These are phyloP conservation scores for Zoanthus solanderi DNA, from an alignment of 92 coral and sea anemone genomes.

Conservation along the genomic window DNA sequence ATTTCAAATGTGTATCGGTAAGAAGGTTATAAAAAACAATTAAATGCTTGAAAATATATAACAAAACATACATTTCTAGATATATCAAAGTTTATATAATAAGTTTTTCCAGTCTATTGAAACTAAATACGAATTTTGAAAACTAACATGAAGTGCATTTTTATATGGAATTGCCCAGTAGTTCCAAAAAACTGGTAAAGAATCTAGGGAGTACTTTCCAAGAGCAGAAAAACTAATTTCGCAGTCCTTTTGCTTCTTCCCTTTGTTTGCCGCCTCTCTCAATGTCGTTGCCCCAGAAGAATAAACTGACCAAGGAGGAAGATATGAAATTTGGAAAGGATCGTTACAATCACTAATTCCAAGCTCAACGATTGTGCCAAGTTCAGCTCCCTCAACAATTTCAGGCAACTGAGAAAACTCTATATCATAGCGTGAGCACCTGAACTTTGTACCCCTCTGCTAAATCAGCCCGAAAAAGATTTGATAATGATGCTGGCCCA, in stretches of 20 bases:
- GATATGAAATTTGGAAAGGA: slow-evolving; percentile 24
- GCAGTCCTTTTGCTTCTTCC: neutral
- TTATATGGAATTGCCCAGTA: neutral
- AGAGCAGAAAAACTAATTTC: slow-evolving; percentile 30
- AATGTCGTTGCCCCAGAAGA: slow-evolving; percentile 20
- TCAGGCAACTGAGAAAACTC: slow-evolving; percentile 22
- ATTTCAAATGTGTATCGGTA: no score
- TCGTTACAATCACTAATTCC: slow-evolving; percentile 29
- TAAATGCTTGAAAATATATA: no score
- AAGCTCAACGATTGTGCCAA: slow-evolving; percentile 16
- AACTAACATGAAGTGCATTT: no score
- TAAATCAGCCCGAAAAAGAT: slow-evolving; percentile 16
- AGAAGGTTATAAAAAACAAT: no score
- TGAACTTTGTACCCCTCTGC: slow-evolving; percentile 39
- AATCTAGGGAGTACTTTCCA: neutral
- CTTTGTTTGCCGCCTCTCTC: neutral
- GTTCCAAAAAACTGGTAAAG: neutral
- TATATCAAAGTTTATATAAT: no score
- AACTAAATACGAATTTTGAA: no score
- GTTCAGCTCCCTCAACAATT: slow-evolving; percentile 27
- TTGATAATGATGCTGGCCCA: neutral
- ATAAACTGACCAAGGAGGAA: slow-evolving; percentile 47
- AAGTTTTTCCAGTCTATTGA: no score
- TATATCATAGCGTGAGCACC: slow-evolving; percentile 38
- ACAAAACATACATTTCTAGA: no score